These are phyloP conservation scores for Cremastinae sp. DNA, from an alignment of 2,888 invertebrate genomes.

Conservation along the genomic window DNA sequence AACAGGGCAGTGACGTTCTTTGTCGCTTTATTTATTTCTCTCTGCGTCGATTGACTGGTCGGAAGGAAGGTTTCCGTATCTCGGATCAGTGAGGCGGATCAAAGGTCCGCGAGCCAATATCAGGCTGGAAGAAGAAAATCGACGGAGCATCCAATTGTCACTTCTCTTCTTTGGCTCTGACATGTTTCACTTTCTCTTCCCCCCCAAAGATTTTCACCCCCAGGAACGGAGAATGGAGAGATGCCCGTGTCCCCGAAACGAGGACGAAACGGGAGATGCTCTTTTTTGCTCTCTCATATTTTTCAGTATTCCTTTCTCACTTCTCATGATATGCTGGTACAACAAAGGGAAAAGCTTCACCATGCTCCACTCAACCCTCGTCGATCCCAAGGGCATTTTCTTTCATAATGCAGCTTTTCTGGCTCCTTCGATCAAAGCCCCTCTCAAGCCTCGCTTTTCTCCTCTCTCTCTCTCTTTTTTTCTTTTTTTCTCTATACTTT, in stretches of 20 bases:
- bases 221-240: not conserved
- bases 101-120: constrained; percentile 4
- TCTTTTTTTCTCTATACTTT: constrained; percentile 32
- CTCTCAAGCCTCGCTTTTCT: not conserved
- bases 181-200: constrained; percentile 17
- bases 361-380: constrained; percentile 57
- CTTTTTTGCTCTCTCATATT: constrained; percentile 45
- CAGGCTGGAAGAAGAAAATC: not conserved
- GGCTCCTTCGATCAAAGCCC: constrained; percentile 47
- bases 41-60: not conserved
- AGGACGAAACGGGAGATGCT: not conserved
- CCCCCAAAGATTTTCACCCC: not conserved
- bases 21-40: not conserved
- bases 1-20: not conserved
- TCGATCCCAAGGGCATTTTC: constrained; percentile 66
- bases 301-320: constrained; percentile 4
- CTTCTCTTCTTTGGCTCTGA: not conserved
- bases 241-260: not conserved
- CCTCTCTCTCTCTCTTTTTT: not conserved
- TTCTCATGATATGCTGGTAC: not conserved
- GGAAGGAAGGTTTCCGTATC: not conserved
- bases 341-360: constrained; percentile 22
- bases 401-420: constrained; percentile 71
- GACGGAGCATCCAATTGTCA: constrained; percentile 4
- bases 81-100: not conserved